phyloP scores from a whole-genome alignment of 2,797 vertebrate genomes.

The Squalus acanthias region DNA sequence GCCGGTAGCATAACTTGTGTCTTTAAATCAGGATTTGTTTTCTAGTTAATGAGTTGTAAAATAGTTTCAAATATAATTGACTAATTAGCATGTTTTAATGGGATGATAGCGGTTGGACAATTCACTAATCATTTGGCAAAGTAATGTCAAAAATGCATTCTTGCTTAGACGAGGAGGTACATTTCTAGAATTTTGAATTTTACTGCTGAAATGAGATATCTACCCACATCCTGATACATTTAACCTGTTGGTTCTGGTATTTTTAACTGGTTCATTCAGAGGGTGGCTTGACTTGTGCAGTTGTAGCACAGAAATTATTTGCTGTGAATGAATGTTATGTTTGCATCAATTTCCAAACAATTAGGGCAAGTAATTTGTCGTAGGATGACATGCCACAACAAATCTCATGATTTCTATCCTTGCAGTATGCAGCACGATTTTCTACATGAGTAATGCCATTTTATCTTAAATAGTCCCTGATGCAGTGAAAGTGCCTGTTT shows the following conservation, averaged over 20 bases:
- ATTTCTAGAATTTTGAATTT: neutral
- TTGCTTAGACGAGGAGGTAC: neutral
- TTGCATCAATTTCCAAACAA: neutral
- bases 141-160: neutral
- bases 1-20: neutral
- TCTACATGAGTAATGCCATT: neutral
- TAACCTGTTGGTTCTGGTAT: neutral
- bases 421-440: neutral
- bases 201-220: neutral
- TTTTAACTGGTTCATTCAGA: neutral
- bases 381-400: neutral
- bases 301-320: neutral
- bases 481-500: neutral
- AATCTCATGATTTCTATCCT: neutral
- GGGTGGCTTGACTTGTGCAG: neutral
- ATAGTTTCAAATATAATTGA: neutral
- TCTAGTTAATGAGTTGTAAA: neutral
- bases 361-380: neutral
- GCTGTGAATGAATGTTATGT: neutral
- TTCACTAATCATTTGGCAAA: neutral
- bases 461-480: neutral
- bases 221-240: neutral
- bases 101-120: neutral
- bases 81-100: neutral
- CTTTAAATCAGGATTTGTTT: neutral